Evolutionary conservation across 1,140 invertebrate genomes (phyloP), one percentile per base, ranked within the genome.

Genomic region (Chlorops oryzae): DNA sequence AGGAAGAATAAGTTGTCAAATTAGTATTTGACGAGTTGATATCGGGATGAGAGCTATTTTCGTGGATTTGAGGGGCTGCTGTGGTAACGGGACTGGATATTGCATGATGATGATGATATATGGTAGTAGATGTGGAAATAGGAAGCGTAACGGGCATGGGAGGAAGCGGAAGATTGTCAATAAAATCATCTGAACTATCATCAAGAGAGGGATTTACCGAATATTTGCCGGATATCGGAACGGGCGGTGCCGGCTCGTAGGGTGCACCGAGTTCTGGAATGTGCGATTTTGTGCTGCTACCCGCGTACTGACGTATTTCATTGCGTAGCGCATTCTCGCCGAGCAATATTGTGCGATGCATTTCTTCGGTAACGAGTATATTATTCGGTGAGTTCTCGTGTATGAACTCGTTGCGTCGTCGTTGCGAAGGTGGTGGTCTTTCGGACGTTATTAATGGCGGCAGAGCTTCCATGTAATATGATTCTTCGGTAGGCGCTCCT

Each of bases 361-460:
- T 63, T 41, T 72, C 64, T 5, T 68, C 56, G 10, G 62, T 56
- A 10, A 72, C 69, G 35, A 72, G 37, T 18, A 70, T 65, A 17
- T 68, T 69, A 43, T 70, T 62, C 3, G 63, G 63, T 9, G 66
- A 70, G 39, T 72, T 72, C 47, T 72, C 70, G 39, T 72, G 63
- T 41, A 63, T 45, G 34, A 67, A 72, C 10, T 71, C 63, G 12
- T 63, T 46, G 0, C 56, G 62, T 1, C 63, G 61, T 7, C 52
- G 49, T 27, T 66, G 65, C 12, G 65, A 52, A 44, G 47, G 48
- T n/a, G 43, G 44, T 9, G 47, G 35, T 12, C 18, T 37, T 23
- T 34, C 12, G 20, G 51, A 28, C 12, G 46, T 43, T 9, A 35
- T 22, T 15, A 48, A 34, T 20, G 60, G 49, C 10, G 65, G 65